phyloP scores from a whole-genome alignment of 2,113 vertebrate genomes.

The Cavia porcellus region DNA sequence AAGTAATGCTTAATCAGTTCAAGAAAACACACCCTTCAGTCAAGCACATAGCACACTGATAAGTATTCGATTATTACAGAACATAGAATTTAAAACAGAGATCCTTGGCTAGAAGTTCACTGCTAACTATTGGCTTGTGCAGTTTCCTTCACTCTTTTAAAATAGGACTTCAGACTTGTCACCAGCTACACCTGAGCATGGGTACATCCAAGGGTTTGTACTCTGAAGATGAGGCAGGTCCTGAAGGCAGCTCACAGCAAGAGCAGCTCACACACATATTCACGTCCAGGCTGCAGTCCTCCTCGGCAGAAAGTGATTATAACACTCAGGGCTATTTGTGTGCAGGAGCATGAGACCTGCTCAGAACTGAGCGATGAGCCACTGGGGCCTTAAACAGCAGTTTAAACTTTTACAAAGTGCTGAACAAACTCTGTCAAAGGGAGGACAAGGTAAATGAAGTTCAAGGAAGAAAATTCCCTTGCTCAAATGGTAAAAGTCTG shows the following conservation, averaged over 20 bases:
- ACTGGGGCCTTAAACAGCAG: neutral
- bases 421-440: neutral
- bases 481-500: constrained; percentile 15
- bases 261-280: neutral
- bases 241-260: neutral
- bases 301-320: neutral
- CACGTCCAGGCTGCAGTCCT: neutral
- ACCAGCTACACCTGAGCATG: neutral
- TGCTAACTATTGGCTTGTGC: neutral
- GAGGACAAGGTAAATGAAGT: neutral
- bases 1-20: neutral
- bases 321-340: neutral
- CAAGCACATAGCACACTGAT: neutral
- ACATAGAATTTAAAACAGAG: neutral
- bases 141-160: neutral
- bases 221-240: neutral
- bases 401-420: neutral
- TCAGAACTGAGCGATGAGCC: neutral
- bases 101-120: neutral
- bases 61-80: neutral
- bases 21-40: neutral
- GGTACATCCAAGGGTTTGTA: neutral
- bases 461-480: constrained; percentile 55
- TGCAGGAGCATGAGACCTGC: neutral
- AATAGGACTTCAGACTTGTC: neutral